These are phyloP conservation scores for Cherax destructor DNA, from an alignment of 1,140 invertebrate species.

Conservation along the genomic window DNA sequence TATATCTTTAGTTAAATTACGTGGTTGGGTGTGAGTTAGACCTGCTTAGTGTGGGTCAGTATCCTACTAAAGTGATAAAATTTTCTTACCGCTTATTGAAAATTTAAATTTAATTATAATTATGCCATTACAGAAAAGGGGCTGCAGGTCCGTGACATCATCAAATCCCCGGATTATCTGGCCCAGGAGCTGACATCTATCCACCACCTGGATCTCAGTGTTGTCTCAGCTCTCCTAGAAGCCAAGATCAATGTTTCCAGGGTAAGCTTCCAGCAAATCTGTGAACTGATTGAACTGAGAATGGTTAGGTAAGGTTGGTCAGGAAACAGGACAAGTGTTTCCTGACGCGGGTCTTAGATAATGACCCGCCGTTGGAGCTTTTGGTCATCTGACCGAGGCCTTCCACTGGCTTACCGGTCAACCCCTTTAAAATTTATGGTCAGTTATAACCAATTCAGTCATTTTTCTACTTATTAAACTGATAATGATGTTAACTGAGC, in stretches of 20 bases:
- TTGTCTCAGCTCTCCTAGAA: conserved; percentile 41
- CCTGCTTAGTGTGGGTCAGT: too few relatives aligned
- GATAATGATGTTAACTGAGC: background rate
- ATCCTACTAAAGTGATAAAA: too few relatives aligned
- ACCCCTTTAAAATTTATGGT: too few relatives aligned
- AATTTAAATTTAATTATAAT: too few relatives aligned
- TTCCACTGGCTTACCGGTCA: too few relatives aligned
- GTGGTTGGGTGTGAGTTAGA: too few relatives aligned
- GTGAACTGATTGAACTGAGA: background rate
- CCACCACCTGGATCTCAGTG: background rate
- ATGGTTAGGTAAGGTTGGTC: background rate
- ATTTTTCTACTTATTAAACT: background rate
- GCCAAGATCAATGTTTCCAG: conserved; percentile 46
- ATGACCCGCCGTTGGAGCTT: too few relatives aligned
- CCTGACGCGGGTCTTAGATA: too few relatives aligned
- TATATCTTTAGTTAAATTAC: too few relatives aligned
- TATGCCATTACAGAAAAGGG: conserved; percentile 5
- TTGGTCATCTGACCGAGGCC: too few relatives aligned
- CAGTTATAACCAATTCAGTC: background rate
- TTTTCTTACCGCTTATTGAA: too few relatives aligned
- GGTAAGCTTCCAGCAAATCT: background rate
- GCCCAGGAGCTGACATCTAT: background rate
- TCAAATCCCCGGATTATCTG: conserved; percentile 27
- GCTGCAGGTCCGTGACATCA: conserved; percentile 26
- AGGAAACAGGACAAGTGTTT: too few relatives aligned